A percentile compares a stretch with the other conserved stretches of the same genome.
These are phyloP conservation scores for Acanthosepion pharaonis DNA, from an alignment of 2,888 invertebrate genomes.

Conservation along the genomic window DNA sequence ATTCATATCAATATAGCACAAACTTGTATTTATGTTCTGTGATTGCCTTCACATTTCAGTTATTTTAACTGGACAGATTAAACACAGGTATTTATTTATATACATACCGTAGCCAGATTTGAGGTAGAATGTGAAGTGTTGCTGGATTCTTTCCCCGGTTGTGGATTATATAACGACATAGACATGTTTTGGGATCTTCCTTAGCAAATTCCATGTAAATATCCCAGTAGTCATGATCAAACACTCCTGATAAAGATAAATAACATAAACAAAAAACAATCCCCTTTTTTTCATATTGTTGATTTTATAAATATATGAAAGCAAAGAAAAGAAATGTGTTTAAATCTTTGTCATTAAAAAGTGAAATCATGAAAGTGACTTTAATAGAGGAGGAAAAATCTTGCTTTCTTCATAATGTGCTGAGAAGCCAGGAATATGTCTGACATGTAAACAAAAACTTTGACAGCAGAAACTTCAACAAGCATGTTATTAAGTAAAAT, in stretches of 20 bases:
- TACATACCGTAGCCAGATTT: constrained; percentile 68
- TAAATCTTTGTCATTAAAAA: not conserved
- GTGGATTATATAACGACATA: constrained; percentile 64
- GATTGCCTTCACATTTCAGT: too few relatives aligned
- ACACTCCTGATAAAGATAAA: constrained; percentile 60
- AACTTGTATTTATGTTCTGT: too few relatives aligned
- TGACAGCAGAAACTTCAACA: not conserved
- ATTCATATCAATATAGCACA: too few relatives aligned
- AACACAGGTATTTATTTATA: constrained; percentile 46
- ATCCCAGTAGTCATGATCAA: constrained; percentile 70
- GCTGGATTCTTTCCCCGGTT: constrained; percentile 62
- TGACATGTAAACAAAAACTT: too few relatives aligned
- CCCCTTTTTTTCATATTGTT: too few relatives aligned
- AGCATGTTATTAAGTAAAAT: not conserved
- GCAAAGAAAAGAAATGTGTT: too few relatives aligned
- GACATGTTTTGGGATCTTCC: constrained; percentile 58
- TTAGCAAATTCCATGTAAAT: constrained; percentile 71
- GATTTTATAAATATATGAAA: too few relatives aligned
- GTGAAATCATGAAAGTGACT: not conserved
- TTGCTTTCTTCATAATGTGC: not conserved
- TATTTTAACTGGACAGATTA: too few relatives aligned
- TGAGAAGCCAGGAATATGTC: not conserved
- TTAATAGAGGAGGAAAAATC: not conserved
- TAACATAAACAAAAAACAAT: not conserved
- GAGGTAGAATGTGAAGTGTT: constrained; percentile 67